Percentiles rank a stretch among this genome's conserved stretches.
Evolutionary conservation across 1,140 invertebrate species (phyloP).

Genomic region (Chymomyza costata): DNA sequence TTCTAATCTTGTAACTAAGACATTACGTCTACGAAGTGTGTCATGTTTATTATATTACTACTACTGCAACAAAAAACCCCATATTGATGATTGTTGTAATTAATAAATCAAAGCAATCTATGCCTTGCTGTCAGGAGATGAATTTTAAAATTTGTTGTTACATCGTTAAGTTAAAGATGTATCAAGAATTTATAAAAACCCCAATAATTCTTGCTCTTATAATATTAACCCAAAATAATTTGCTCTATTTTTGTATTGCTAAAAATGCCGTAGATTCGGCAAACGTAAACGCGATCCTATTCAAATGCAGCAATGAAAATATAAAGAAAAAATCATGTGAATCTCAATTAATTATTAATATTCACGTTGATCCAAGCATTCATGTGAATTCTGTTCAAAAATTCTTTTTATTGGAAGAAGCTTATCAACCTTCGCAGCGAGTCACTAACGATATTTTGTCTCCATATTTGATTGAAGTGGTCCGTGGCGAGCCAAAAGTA

Average conservation of each 20-base stretch:
- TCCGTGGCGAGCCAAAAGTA: constrained; percentile 21
- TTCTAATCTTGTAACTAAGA: no score
- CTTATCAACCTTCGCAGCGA: constrained; percentile 34
- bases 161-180: no score
- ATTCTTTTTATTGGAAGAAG: constrained; percentile 36
- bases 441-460: constrained; percentile 31
- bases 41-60: no score
- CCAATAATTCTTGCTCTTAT: no score
- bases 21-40: no score
- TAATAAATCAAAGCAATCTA: no score
- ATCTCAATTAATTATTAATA: constrained; percentile 43
- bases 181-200: no score
- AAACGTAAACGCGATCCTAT: constrained; percentile 34
- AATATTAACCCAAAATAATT: no score
- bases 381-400: constrained; percentile 23
- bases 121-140: no score
- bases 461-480: constrained; percentile 40
- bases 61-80: no score
- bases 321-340: constrained; percentile 20
- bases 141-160: no score
- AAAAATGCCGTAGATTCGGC: constrained; percentile 4
- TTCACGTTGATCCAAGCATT: constrained; percentile 39
- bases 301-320: constrained; percentile 21
- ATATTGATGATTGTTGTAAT: no score
- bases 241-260: not conserved